phyloP scores from a whole-genome alignment of 2,797 vertebrate genomes.

The Rhinophrynus dorsalis region DNA sequence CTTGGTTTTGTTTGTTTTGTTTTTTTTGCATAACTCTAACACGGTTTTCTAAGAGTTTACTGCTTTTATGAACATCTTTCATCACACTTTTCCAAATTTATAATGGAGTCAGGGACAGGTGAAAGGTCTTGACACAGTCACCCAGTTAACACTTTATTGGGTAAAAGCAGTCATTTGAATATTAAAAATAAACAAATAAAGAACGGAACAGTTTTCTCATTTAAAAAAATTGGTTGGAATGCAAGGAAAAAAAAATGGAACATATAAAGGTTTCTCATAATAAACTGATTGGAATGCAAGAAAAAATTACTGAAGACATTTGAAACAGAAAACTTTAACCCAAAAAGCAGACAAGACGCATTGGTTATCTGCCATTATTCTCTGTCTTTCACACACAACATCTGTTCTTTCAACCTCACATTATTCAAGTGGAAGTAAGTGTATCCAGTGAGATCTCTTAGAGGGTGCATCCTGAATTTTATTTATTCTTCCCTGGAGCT shows the following conservation, averaged over 20 bases:
- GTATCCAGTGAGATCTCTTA: not conserved
- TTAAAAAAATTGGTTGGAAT: too few relatives aligned
- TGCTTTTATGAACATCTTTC: constrained; percentile 3
- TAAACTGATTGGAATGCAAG: too few relatives aligned
- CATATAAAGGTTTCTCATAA: too few relatives aligned
- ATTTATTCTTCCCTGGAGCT: constrained; percentile 28
- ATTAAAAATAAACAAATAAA: too few relatives aligned
- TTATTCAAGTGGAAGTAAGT: not conserved
- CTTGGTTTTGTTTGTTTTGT: too few relatives aligned
- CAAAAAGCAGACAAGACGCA: not conserved
- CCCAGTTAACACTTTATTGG: constrained; percentile 43
- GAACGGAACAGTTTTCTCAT: too few relatives aligned
- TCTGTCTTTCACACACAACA: constrained; percentile 14
- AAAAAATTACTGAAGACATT: too few relatives aligned
- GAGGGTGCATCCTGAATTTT: constrained; percentile 24
- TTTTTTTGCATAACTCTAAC: not conserved
- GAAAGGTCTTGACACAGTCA: not conserved
- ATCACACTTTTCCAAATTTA: constrained; percentile 1
- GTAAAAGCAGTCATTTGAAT: too few relatives aligned
- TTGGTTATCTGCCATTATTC: constrained; percentile 22
- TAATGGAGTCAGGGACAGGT: constrained; percentile 24
- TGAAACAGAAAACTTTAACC: not conserved
- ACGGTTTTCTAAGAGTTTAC: not conserved
- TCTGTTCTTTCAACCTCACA: constrained; percentile 29
- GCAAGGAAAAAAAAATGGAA: too few relatives aligned